Conservation (phyloP, 2,888 invertebrate genomes). For the Prostheceraeus crozeri region DNA sequence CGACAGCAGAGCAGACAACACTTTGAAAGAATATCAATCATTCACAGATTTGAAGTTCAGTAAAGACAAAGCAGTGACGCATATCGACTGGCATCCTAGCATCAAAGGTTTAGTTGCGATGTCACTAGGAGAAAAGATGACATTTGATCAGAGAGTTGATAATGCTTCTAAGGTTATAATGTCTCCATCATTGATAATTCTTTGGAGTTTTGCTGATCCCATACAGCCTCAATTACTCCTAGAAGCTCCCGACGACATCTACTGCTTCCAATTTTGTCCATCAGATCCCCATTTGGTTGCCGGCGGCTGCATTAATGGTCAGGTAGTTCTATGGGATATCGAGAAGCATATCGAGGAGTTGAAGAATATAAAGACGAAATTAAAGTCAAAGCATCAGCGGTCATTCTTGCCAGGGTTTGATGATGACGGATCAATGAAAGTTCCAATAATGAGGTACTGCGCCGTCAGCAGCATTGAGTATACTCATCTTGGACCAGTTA, state of each 20-base stretch:
- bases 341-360: constrained; percentile 51
- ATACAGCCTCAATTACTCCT: constrained; percentile 57
- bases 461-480: constrained; percentile 56
- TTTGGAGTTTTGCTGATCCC: constrained; percentile 58
- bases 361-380: constrained; percentile 44
- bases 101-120: constrained; percentile 55
- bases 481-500: constrained; percentile 53
- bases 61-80: constrained; percentile 55
- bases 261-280: constrained; percentile 55
- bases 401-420: constrained; percentile 23
- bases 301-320: constrained; percentile 56
- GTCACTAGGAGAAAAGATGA: constrained; percentile 51
- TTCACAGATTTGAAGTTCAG: constrained; percentile 57
- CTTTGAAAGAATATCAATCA: constrained; percentile 55
- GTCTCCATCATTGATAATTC: constrained; percentile 54
- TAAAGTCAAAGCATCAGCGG: constrained; percentile 24
- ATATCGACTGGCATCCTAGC: constrained; percentile 57
- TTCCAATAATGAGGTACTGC: constrained; percentile 48
- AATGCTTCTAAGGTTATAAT: constrained; percentile 51
- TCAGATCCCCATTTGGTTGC: constrained; percentile 54
- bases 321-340: constrained; percentile 57
- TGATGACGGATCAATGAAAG: constrained; percentile 16
- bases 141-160: constrained; percentile 55
- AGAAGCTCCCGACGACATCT: constrained; percentile 57
- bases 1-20: constrained; percentile 52